Conservation (phyloP, 2,888 invertebrate genomes). For the Drosophila lacicola region DNA sequence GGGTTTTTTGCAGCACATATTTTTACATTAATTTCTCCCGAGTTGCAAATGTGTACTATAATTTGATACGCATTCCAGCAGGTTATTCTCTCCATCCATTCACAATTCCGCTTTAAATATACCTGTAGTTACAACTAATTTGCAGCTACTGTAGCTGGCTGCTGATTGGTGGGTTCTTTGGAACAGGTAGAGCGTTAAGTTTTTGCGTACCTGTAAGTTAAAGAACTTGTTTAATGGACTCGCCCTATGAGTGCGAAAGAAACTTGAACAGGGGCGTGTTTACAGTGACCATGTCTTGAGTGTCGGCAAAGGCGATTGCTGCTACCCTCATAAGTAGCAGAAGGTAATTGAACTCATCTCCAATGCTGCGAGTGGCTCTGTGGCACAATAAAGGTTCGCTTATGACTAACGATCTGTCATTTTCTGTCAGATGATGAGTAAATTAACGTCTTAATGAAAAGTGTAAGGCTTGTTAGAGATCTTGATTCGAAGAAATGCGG, state of each 20-base stretch:
- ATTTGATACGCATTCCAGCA: constrained; percentile 14
- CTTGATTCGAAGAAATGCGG: constrained; percentile 44
- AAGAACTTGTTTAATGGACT: constrained; percentile 31
- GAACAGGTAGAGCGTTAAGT: constrained; percentile 50
- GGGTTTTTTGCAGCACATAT: no score
- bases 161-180: constrained; percentile 46
- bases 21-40: no score
- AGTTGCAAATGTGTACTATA: neutral
- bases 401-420: constrained; percentile 57
- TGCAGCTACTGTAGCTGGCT: constrained; percentile 18
- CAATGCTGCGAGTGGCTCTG: neutral
- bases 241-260: constrained; percentile 39
- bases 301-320: constrained; percentile 19
- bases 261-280: constrained; percentile 44
- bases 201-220: constrained; percentile 42
- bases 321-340: constrained; percentile 42
- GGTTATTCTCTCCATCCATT: constrained; percentile 2
- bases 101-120: constrained; percentile 4
- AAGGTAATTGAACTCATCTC: constrained; percentile 49
- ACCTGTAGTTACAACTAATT: neutral
- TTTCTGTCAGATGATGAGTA: constrained; percentile 19
- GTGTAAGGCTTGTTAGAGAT: constrained; percentile 12
- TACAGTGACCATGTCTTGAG: constrained; percentile 18
- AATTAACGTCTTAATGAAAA: constrained; percentile 41
- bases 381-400: constrained; percentile 11